phyloP scores from a whole-genome alignment of 2,113 vertebrate genomes.

The Phoxinus phoxinus region DNA sequence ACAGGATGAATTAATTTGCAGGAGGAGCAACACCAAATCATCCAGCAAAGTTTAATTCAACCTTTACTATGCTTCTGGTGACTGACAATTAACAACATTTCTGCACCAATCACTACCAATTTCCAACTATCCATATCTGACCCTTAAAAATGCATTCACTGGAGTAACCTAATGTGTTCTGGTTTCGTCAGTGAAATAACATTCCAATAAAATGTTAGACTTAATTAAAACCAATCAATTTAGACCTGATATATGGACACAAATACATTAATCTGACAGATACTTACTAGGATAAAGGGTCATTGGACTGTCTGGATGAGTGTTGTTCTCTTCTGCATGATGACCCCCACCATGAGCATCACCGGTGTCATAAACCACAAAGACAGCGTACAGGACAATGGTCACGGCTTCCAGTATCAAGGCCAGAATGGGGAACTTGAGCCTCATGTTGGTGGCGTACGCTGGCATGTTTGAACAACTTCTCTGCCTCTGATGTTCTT shows the following conservation, averaged over 20 bases:
- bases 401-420: conserved; percentile 81
- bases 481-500: not conserved
- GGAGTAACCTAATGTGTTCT: not conserved
- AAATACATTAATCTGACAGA: not conserved
- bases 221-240: not conserved
- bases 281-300: conserved; percentile 89
- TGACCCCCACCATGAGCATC: conserved; percentile 55
- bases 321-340: not conserved
- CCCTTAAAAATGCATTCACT: not conserved
- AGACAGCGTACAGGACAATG: conserved; percentile 85
- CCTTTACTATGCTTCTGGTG: not conserved
- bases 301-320: conserved; percentile 53
- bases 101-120: not conserved
- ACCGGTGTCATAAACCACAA: conserved; percentile 78
- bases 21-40: not conserved
- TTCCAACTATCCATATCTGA: not conserved
- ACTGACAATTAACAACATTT: not conserved
- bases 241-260: not conserved
- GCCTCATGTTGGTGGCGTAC: conserved; percentile 86
- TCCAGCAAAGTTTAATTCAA: not conserved
- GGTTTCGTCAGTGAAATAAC: not conserved
- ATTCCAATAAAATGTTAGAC: not conserved
- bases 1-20: not conserved
- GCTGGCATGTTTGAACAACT: conserved; percentile 71
- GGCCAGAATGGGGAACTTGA: conserved; percentile 85